Conservation (phyloP, 2,797 vertebrate genomes). For the Chaetodon trifasciatus region DNA sequence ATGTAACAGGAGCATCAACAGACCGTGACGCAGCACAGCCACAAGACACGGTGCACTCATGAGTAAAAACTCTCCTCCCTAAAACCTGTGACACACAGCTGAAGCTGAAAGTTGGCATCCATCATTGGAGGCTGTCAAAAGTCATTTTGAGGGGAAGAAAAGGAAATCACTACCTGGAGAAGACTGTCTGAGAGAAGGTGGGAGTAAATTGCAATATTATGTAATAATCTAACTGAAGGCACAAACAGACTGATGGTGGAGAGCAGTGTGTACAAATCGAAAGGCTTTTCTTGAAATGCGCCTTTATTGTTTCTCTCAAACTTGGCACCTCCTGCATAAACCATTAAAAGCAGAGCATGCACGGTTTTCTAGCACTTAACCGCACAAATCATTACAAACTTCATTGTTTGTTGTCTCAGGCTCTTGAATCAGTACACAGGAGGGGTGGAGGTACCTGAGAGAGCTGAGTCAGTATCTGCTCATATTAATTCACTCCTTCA, state of each 20-base stretch:
- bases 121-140: conserved; percentile 22
- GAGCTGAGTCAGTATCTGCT: conserved; percentile 48
- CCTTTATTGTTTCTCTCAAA: conserved; percentile 3
- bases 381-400: conserved; percentile 3
- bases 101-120: conserved; percentile 3
- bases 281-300: conserved; percentile 6
- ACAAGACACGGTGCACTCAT: neutral
- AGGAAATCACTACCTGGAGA: conserved; percentile 29
- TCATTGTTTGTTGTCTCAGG: conserved; percentile 8
- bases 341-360: neutral
- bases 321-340: neutral
- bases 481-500: conserved; percentile 35
- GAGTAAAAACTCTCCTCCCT: conserved; percentile 1
- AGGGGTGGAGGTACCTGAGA: conserved; percentile 36
- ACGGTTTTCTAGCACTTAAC: neutral
- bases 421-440: conserved; percentile 25
- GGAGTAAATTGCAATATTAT: conserved; percentile 11
- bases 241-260: conserved; percentile 4
- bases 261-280: neutral
- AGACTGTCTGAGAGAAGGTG: neutral
- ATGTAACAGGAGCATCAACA: conserved; percentile 10
- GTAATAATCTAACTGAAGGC: conserved; percentile 21
- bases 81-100: conserved; percentile 4
- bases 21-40: conserved; percentile 16
- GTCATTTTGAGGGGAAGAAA: conserved; percentile 3